phyloP scores from a whole-genome alignment of 2,113 vertebrate species.

The Pseudois nayaur region DNA sequence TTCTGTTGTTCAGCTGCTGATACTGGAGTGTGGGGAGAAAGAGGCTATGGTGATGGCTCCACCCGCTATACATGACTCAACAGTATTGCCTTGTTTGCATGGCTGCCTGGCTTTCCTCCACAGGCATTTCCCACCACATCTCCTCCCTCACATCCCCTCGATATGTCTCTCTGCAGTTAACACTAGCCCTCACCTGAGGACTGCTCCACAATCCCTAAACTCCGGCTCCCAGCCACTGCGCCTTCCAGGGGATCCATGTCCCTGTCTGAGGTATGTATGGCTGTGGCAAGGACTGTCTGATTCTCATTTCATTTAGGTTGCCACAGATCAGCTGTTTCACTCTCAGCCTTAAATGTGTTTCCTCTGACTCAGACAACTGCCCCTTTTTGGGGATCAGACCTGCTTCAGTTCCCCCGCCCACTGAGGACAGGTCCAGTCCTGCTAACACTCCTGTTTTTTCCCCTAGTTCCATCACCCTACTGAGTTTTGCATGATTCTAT shows the following conservation, averaged over 20 bases:
- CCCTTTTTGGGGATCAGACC: neutral
- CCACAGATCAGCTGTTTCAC: neutral
- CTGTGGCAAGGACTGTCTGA: neutral
- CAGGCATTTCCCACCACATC: neutral
- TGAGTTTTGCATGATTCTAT: neutral
- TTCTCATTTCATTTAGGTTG: neutral
- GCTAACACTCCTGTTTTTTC: neutral
- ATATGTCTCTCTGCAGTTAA: neutral
- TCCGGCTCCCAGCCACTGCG: rapidly evolving
- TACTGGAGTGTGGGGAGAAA: neutral
- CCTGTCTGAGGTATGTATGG: neutral
- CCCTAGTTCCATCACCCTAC: neutral
- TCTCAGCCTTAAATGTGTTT: neutral
- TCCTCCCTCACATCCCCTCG: neutral
- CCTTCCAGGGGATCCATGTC: neutral
- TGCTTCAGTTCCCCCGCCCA: neutral
- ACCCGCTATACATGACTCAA: neutral
- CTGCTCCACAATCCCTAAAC: neutral
- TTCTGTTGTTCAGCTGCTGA: neutral
- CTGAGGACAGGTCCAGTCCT: neutral
- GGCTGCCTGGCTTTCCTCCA: neutral
- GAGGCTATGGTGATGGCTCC: neutral
- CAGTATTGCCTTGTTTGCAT: neutral
- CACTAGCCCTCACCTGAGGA: neutral
- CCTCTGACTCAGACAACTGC: neutral